Conservation (phyloP, 2,888 invertebrate species). For the Leptopterna dolabrata region DNA sequence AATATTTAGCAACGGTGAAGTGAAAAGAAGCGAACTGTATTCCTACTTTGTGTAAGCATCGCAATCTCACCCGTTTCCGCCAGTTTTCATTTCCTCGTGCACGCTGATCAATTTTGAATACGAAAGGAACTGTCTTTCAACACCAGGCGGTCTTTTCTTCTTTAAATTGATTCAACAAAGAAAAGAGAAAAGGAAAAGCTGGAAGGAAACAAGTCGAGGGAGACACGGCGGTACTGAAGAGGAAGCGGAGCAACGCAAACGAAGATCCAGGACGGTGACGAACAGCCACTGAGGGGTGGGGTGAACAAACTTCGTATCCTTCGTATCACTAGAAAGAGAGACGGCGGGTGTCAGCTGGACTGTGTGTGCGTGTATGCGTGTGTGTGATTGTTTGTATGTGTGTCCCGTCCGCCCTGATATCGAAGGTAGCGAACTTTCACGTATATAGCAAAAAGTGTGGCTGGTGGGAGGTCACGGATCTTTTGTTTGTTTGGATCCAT, state of each 20-base stretch:
- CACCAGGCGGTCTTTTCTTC: background rate
- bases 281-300: background rate
- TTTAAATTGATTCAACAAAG: background rate
- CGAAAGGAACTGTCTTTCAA: background rate
- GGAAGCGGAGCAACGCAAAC: background rate
- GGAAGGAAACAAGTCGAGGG: background rate
- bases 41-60: no score
- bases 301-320: constrained; percentile 12
- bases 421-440: constrained; percentile 1
- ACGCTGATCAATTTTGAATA: background rate
- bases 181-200: background rate
- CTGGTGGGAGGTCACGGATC: background rate
- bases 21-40: no score
- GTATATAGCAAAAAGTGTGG: background rate
- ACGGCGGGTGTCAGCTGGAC: background rate
- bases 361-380: background rate
- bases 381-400: background rate
- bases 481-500: constrained; percentile 8
- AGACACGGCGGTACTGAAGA: background rate
- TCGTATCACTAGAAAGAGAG: background rate
- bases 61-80: no score
- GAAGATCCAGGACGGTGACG: background rate
- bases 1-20: no score
- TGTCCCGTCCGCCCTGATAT: background rate
- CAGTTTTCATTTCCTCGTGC: background rate